Base-by-base conservation (phyloP, 1,140 invertebrate genomes). In the Zophobas morio region DNA sequence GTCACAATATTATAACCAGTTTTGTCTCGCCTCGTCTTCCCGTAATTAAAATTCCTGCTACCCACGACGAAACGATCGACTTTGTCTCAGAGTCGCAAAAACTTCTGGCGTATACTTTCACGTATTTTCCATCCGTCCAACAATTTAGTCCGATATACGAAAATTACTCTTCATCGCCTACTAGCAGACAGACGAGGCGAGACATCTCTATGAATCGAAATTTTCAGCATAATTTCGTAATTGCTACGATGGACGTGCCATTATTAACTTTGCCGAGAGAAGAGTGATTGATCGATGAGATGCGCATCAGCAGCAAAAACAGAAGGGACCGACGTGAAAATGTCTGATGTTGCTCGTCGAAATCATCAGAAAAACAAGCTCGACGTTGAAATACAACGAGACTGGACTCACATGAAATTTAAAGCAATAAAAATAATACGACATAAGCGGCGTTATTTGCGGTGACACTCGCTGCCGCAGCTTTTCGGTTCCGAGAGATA, bases 211-310 rank as follows among this genome's bases (percentile, higher is more conserved):
- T 46, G 49, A 51, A 51, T 51, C n/a, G 49, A 20, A 51, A 51
- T 51, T 51, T 51, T 2, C n/a, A 51, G 6, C 49, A 51, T 51
- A 51, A 51, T 20, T 51, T 20, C 49, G 4, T 51, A 51, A 51
- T 51, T 51, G 49, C 49, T 20, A 60, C n/a, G 8, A 35, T 57
- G 34, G 54, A 66, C 60, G 60, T 42, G 60, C 60, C 60, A 47
- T 66, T 66, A 66, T 66, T 66, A 66, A 66, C 39, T 42, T 3
- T 20, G 6, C 33, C 49, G 49, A 51, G 49, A 33, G 0, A 1
- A 40, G 39, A 66, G 60, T 66, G 60, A 66, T 66, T 66, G 60
- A 66, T 66, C 8, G 60, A 66, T 66, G 60, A 66, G 60, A 66
- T 32, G 37, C 60, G 60, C 60, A 42, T 66, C 60, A 66, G 60